Conservation (phyloP, 2,113 vertebrate species). For the Pelvicachromis taeniatus region DNA sequence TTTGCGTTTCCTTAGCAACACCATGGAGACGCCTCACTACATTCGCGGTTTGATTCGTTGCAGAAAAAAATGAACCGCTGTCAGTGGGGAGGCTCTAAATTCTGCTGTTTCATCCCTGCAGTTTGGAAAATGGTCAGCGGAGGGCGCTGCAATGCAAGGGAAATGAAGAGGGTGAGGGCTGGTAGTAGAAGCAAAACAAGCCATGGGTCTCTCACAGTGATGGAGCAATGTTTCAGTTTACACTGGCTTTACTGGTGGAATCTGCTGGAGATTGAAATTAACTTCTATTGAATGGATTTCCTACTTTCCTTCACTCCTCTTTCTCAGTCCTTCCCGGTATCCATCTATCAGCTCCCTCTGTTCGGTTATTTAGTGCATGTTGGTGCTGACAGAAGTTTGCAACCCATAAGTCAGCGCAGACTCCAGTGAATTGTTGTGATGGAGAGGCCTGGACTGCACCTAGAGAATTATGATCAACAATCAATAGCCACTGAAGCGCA, state of each 20-base stretch:
- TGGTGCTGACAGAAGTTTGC: constrained; percentile 55
- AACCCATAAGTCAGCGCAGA: constrained; percentile 49
- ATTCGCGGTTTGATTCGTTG: constrained; percentile 25
- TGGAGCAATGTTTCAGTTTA: constrained; percentile 31
- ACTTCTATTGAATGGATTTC: constrained; percentile 53
- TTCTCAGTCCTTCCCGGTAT: constrained; percentile 7
- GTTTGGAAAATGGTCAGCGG: constrained; percentile 36
- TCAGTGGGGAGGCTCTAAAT: constrained; percentile 28
- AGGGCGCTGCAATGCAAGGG: constrained; percentile 58
- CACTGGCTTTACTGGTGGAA: constrained; percentile 22
- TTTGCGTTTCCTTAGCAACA: constrained; percentile 53
- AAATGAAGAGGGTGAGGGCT: background rate
- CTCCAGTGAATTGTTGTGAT: constrained; percentile 55
- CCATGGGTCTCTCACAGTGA: constrained; percentile 7
- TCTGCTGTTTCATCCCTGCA: constrained; percentile 66
- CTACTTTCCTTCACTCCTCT: background rate
- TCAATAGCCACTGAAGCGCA: constrained; percentile 47
- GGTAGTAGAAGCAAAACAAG: background rate
- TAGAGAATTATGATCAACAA: constrained; percentile 71
- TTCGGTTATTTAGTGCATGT: constrained; percentile 59
- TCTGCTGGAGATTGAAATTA: constrained; percentile 52
- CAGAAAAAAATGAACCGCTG: constrained; percentile 14
- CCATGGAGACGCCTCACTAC: constrained; percentile 29
- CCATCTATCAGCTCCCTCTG: constrained; percentile 39
- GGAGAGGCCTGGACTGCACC: constrained; percentile 33